Evolutionary conservation across 2,797 vertebrate genomes (phyloP).

Genomic region (Macropus fuliginosus): DNA sequence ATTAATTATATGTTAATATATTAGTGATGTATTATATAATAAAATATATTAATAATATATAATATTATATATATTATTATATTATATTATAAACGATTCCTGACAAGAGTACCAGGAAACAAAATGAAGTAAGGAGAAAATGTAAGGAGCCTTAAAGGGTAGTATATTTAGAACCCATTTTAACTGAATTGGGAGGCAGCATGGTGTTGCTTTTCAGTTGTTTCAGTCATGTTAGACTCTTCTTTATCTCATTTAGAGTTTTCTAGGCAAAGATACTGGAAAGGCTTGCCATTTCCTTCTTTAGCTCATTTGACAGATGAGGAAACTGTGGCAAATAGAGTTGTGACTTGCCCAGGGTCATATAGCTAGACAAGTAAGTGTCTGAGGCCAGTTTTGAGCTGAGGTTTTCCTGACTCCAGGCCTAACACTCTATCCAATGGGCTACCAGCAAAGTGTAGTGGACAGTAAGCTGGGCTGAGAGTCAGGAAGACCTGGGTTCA

Average conservation of each 20-base stretch:
- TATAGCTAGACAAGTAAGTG: background rate
- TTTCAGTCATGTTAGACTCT: background rate
- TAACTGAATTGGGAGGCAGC: background rate
- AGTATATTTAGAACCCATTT: conserved; percentile 51
- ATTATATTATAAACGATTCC: background rate
- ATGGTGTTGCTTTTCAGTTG: background rate
- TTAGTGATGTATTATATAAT: too few relatives aligned
- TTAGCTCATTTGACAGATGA: background rate
- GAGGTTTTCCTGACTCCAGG: background rate
- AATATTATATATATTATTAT: too few relatives aligned
- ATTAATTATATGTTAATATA: too few relatives aligned
- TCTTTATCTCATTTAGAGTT: background rate
- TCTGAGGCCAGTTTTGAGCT: background rate
- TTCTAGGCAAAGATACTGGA: background rate
- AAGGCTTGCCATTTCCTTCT: background rate
- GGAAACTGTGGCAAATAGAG: background rate
- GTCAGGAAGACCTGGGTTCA: background rate
- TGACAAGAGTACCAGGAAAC: background rate
- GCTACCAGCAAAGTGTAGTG: background rate
- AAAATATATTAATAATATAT: too few relatives aligned
- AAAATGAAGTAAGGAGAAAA: background rate
- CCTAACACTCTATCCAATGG: background rate
- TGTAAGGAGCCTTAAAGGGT: background rate
- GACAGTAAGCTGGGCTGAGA: background rate
- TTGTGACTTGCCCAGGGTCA: background rate